Conservation (phyloP, 1,140 invertebrate species). For the Forficula auricularia region DNA sequence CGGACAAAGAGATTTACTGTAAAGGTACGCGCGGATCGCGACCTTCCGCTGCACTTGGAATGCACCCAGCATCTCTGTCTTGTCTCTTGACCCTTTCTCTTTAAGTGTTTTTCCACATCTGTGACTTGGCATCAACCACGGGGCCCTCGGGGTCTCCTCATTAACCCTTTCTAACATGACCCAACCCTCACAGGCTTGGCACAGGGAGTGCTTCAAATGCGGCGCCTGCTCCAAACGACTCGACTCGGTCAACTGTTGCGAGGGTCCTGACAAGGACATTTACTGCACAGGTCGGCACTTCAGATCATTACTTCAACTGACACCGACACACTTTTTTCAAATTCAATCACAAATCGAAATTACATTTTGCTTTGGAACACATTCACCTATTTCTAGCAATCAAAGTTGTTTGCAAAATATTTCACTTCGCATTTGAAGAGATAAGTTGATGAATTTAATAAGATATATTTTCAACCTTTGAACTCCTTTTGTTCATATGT, state of each 20-base stretch:
- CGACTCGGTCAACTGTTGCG: constrained; percentile 89
- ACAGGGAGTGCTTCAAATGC: constrained; percentile 92
- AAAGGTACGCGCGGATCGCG: constrained; percentile 46
- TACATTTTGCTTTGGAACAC: too few species aligned
- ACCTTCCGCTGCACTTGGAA: constrained; percentile 11
- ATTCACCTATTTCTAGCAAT: too few species aligned
- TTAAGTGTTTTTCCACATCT: too few species aligned
- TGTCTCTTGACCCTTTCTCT: constrained; percentile 10
- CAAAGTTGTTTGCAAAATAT: too few species aligned
- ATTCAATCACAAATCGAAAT: too few species aligned
- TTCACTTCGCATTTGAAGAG: too few species aligned
- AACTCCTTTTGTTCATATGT: too few species aligned
- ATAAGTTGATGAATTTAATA: too few species aligned
- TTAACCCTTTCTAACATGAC: constrained; percentile 18
- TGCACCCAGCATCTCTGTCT: constrained; percentile 12
- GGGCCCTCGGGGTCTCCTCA: constrained; percentile 24
- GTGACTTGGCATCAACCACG: too few species aligned
- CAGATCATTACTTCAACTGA: not conserved
- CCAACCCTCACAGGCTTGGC: constrained; percentile 44
- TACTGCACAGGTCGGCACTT: constrained; percentile 81
- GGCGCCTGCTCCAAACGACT: constrained; percentile 81
- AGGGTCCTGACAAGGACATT: constrained; percentile 88
- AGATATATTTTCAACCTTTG: too few species aligned
- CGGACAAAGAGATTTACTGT: constrained; percentile 85
- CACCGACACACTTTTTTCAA: too few species aligned